A percentile compares a stretch with the other conserved stretches of the same genome.
phyloP scores from a whole-genome alignment of 2,113 vertebrate genomes.

The Callithrix jacchus region DNA sequence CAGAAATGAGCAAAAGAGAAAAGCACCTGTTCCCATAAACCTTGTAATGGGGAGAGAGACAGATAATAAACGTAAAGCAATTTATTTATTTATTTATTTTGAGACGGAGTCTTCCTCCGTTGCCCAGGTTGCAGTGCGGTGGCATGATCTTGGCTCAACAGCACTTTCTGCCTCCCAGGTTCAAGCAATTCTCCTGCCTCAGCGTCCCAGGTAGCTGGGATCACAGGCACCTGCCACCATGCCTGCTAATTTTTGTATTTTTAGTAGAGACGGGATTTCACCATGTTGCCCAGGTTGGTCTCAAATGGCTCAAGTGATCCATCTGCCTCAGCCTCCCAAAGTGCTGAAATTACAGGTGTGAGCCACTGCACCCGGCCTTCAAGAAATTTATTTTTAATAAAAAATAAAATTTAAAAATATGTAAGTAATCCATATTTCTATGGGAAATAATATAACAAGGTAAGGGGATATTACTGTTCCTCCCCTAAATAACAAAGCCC shows the following conservation, averaged over 20 bases:
- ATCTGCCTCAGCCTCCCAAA: neutral
- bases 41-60: neutral
- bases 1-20: constrained; percentile 9
- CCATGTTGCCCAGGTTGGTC: neutral
- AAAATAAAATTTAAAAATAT: neutral
- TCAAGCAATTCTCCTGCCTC: neutral
- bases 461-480: neutral
- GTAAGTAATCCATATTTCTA: neutral
- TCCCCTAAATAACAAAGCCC: neutral
- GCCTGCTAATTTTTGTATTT: neutral
- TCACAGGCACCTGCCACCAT: neutral
- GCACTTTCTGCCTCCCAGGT: no score
- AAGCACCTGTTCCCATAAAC: neutral
- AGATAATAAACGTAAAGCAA: constrained; percentile 1
- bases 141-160: no score
- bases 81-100: no score
- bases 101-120: no score
- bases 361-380: neutral
- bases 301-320: neutral
- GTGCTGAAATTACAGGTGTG: neutral
- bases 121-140: no score
- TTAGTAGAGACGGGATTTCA: neutral
- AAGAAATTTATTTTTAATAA: neutral
- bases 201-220: neutral
- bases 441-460: neutral